Evolutionary conservation across 2,113 vertebrate species (phyloP).

Genomic region (Epinephelus lanceolatus): DNA sequence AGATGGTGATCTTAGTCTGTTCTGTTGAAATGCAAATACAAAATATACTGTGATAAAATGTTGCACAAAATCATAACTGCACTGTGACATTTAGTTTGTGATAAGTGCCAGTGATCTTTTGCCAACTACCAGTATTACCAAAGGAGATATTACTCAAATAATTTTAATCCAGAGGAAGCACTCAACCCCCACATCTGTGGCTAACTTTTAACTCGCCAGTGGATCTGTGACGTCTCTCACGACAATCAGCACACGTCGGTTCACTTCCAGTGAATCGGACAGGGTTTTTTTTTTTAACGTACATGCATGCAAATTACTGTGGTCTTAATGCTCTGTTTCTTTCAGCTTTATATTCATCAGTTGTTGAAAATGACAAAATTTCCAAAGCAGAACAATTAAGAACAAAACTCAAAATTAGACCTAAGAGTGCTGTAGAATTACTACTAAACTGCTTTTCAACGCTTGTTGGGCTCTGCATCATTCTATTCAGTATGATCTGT

Average conservation of each 20-base stretch:
- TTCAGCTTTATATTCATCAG: too few species aligned
- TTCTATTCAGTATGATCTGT: too few species aligned
- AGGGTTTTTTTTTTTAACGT: neutral
- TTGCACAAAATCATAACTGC: neutral
- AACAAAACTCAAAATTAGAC: neutral
- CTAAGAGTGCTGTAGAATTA: neutral
- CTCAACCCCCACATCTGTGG: neutral
- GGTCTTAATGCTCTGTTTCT: neutral
- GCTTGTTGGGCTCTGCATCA: neutral
- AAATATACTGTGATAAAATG: neutral
- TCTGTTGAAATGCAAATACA: neutral
- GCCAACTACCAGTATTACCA: neutral
- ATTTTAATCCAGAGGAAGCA: neutral
- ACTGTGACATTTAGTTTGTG: neutral
- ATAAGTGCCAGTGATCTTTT: neutral
- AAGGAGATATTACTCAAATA: neutral
- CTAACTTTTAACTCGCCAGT: neutral
- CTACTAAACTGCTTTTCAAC: neutral
- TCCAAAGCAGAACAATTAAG: neutral
- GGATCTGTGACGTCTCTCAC: neutral
- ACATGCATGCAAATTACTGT: neutral
- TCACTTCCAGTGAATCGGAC: constrained; percentile 11
- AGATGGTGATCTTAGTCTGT: neutral
- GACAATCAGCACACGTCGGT: neutral
- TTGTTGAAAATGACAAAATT: neutral